Evolutionary conservation across 2,888 invertebrate species (phyloP).

Genomic region (Cryptophagus acutangulus): DNA sequence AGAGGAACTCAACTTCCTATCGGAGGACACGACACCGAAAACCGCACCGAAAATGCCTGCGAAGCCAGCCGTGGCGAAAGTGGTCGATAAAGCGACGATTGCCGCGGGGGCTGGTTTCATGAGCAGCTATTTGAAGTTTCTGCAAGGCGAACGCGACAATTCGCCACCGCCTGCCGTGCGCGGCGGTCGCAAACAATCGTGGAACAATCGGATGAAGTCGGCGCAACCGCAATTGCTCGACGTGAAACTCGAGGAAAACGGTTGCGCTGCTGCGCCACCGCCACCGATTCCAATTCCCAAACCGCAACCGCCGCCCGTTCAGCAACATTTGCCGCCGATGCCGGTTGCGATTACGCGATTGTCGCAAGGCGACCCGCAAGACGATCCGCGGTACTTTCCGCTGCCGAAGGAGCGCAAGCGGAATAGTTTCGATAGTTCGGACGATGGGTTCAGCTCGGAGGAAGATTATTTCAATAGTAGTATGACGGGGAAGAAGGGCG

Average conservation of each 20-base stretch:
- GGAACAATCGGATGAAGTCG: slow-evolving; percentile 43
- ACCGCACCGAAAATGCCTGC: slow-evolving; percentile 38
- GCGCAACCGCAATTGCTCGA: neutral
- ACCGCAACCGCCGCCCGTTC: slow-evolving; percentile 40
- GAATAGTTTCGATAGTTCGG: slow-evolving; percentile 62
- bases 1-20: slow-evolving; percentile 79
- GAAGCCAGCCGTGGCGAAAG: slow-evolving; percentile 52
- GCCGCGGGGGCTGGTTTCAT: slow-evolving; percentile 78
- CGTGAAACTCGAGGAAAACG: too few species aligned
- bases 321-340: slow-evolving; percentile 41
- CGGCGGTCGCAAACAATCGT: slow-evolving; percentile 61
- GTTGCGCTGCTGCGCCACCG: slow-evolving; percentile 49
- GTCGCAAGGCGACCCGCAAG: slow-evolving; percentile 53
- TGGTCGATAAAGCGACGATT: slow-evolving; percentile 57
- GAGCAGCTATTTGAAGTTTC: slow-evolving; percentile 82
- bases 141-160: slow-evolving; percentile 76
- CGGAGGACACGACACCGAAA: slow-evolving; percentile 47
- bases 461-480: slow-evolving; percentile 48
- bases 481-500: slow-evolving; percentile 31
- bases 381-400: slow-evolving; percentile 68
- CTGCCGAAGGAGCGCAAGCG: slow-evolving; percentile 68
- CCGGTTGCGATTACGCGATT: slow-evolving; percentile 41
- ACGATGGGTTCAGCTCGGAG: slow-evolving; percentile 60
- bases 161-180: slow-evolving; percentile 71
- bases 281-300: too few species aligned